Percentiles rank a stretch among this genome's conserved stretches.
Conservation (phyloP, 2,113 vertebrate species). For the Microcebus murinus region DNA sequence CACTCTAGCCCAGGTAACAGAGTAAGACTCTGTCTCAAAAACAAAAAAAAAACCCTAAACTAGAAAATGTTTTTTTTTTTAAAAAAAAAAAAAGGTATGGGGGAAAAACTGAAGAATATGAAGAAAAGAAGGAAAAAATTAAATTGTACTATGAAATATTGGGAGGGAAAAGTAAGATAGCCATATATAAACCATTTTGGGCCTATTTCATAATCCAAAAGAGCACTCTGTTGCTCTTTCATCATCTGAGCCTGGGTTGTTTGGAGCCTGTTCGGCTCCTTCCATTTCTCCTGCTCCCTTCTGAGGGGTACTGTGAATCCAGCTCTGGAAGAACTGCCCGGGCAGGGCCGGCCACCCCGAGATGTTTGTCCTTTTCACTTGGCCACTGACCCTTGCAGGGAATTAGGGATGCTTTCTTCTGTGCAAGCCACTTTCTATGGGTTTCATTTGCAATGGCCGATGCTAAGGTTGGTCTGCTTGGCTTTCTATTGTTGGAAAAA, state of each 20-base stretch:
- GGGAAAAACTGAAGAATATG: not conserved
- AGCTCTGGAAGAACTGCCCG: not conserved
- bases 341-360: not conserved
- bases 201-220: not conserved
- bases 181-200: not conserved
- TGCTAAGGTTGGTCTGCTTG: not conserved
- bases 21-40: no score
- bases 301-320: not conserved
- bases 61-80: not conserved
- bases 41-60: not conserved
- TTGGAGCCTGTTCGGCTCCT: not conserved
- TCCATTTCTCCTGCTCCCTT: not conserved
- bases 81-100: not conserved
- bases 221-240: not conserved
- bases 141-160: not conserved
- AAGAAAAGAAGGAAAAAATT: not conserved
- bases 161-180: not conserved
- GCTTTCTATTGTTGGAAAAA: not conserved
- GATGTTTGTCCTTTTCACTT: not conserved
- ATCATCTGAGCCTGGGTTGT: not conserved
- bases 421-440: not conserved
- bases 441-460: not conserved
- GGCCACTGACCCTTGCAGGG: not conserved
- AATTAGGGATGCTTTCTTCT: not conserved
- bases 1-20: no score